Conservation (phyloP, 2,888 invertebrate species). For the Drosophila ustulata region DNA sequence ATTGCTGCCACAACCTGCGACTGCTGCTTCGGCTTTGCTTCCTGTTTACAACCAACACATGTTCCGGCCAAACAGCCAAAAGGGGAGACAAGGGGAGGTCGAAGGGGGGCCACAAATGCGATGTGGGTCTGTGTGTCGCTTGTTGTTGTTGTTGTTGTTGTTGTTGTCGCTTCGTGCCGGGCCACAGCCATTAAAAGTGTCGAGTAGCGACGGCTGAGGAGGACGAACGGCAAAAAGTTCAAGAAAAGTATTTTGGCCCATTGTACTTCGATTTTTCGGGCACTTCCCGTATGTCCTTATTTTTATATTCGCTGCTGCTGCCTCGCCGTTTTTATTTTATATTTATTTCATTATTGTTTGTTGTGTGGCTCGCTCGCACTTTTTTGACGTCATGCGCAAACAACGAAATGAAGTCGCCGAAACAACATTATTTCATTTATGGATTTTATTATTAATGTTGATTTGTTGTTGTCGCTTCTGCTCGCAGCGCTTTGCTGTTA, state of each 20-base stretch:
- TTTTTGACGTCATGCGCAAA: conserved; percentile 74
- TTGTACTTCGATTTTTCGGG: conserved; percentile 63
- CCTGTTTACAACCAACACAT: conserved; percentile 80
- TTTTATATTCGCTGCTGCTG: conserved; percentile 7
- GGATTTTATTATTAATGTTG: conserved; percentile 79
- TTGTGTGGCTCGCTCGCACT: background rate
- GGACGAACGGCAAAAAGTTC: conserved; percentile 39
- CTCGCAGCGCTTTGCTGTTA: conserved; percentile 17
- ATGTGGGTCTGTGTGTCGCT: conserved; percentile 73
- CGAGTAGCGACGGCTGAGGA: conserved; percentile 1
- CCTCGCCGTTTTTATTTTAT: conserved; percentile 10
- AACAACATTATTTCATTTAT: conserved; percentile 77
- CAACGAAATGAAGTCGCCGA: conserved; percentile 61
- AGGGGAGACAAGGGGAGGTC: background rate
- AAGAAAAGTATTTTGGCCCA: conserved; percentile 54
- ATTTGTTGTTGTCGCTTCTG: conserved; percentile 37
- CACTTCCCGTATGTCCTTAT: conserved; percentile 49
- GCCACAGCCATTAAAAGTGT: conserved; percentile 47
- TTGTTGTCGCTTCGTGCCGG: conserved; percentile 52
- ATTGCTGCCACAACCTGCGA: conserved; percentile 5
- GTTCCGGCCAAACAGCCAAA: conserved; percentile 47
- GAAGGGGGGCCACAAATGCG: conserved; percentile 10
- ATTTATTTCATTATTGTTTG: conserved; percentile 22
- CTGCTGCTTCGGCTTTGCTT: conserved; percentile 51
- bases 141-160: background rate